These are phyloP conservation scores for Terrapene triunguis DNA, from an alignment of 2,113 vertebrate species.

Conservation along the genomic window DNA sequence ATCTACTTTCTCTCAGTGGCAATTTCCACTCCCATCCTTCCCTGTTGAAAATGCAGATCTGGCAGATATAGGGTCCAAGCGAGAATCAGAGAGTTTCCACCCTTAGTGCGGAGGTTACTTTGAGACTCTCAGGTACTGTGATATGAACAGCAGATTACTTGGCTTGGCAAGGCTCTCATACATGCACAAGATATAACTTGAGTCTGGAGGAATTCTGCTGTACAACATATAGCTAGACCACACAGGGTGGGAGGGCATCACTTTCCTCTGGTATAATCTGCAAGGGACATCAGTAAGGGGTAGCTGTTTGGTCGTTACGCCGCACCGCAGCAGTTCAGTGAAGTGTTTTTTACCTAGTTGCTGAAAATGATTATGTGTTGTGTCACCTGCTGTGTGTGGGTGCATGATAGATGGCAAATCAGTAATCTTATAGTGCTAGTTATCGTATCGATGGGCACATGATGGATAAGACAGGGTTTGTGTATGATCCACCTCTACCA, in stretches of 20 bases:
- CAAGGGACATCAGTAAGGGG: background rate
- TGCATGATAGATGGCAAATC: background rate
- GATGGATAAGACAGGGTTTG: background rate
- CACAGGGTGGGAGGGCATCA: fast-evolving
- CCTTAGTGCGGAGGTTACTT: background rate
- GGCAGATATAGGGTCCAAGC: background rate
- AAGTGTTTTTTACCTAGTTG: background rate
- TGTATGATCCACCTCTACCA: background rate
- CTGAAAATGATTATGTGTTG: background rate
- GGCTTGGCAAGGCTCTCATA: background rate
- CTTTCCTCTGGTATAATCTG: background rate
- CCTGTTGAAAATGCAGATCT: background rate
- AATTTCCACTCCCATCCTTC: background rate
- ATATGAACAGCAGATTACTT: background rate
- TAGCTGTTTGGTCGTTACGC: fast-evolving
- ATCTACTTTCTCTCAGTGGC: background rate
- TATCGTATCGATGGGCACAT: fast-evolving
- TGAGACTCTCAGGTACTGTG: background rate
- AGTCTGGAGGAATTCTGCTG: background rate
- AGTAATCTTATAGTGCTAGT: fast-evolving
- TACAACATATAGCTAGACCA: background rate
- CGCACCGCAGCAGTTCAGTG: fast-evolving
- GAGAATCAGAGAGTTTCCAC: no score
- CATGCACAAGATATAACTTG: background rate
- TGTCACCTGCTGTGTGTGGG: background rate